phyloP scores from a whole-genome alignment of 2,797 vertebrate species.

The Sternotherus odoratus region DNA sequence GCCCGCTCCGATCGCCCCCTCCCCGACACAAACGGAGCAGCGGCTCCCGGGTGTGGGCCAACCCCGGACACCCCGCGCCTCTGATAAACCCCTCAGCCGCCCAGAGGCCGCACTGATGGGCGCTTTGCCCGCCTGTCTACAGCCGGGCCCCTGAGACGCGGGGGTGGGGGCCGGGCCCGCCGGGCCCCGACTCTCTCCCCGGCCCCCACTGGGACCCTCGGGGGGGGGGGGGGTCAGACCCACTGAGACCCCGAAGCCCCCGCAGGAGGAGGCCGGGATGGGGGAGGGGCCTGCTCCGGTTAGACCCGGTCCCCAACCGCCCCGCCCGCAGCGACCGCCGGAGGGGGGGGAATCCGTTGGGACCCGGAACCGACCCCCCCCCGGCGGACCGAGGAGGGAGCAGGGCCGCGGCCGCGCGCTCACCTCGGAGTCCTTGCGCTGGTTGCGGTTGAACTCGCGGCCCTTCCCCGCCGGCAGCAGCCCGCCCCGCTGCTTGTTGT shows the following conservation, averaged over 20 bases:
- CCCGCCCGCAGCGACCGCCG: neutral
- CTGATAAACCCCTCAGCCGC: neutral
- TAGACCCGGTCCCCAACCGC: neutral
- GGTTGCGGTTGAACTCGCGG: conserved; percentile 90
- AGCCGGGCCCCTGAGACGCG: too few relatives aligned
- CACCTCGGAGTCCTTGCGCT: conserved; percentile 97
- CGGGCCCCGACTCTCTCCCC: too few relatives aligned
- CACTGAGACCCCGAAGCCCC: neutral
- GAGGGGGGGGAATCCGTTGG: neutral
- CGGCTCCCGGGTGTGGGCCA: neutral
- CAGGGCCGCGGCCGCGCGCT: conserved; percentile 74
- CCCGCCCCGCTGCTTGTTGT: conserved; percentile 47
- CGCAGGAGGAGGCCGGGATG: neutral
- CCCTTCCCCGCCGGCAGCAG: conserved; percentile 80
- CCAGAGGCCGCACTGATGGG: too few relatives aligned
- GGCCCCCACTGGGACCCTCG: too few relatives aligned
- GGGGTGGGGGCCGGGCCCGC: too few relatives aligned
- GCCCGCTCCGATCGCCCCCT: neutral
- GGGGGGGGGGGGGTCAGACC: neutral
- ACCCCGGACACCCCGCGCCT: neutral
- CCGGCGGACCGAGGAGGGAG: neutral
- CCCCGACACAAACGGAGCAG: neutral
- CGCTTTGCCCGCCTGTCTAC: too few relatives aligned
- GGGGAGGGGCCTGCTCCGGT: neutral
- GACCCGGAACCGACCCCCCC: neutral